phyloP scores from a whole-genome alignment of 2,113 vertebrate species.

The Lophochroa leadbeateri region DNA sequence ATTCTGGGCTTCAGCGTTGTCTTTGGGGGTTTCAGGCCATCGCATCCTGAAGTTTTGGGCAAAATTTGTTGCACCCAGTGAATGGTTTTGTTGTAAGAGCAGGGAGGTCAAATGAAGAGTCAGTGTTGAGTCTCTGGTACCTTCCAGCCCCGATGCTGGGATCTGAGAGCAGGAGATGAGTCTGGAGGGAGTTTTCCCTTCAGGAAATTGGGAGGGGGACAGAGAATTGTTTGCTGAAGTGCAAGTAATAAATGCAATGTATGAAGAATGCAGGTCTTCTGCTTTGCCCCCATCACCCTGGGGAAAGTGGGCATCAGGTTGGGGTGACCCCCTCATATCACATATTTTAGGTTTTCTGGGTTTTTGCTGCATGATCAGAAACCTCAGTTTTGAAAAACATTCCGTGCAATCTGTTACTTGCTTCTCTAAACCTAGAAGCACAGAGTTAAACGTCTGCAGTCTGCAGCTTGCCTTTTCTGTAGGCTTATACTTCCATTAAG shows the following conservation, averaged over 20 bases:
- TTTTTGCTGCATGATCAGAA: neutral
- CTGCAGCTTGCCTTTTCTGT: neutral
- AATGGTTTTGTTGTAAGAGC: neutral
- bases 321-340: neutral
- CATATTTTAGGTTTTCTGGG: neutral
- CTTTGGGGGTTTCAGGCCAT: neutral
- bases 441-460: constrained; percentile 42
- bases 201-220: rapidly evolving
- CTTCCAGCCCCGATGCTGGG: neutral
- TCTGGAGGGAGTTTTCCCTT: neutral
- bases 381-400: neutral
- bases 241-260: neutral
- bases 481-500: constrained; percentile 50
- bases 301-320: neutral
- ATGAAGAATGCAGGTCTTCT: neutral
- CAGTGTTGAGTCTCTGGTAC: rapidly evolving
- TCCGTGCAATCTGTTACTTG: rapidly evolving
- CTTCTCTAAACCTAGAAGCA: neutral
- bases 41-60: neutral
- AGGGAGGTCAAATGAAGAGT: neutral
- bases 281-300: neutral
- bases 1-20: neutral
- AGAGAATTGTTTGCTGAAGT: neutral
- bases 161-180: neutral
- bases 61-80: neutral